Evolutionary conservation across 2,113 vertebrate species (phyloP).

Genomic region (Lycaon pictus): DNA sequence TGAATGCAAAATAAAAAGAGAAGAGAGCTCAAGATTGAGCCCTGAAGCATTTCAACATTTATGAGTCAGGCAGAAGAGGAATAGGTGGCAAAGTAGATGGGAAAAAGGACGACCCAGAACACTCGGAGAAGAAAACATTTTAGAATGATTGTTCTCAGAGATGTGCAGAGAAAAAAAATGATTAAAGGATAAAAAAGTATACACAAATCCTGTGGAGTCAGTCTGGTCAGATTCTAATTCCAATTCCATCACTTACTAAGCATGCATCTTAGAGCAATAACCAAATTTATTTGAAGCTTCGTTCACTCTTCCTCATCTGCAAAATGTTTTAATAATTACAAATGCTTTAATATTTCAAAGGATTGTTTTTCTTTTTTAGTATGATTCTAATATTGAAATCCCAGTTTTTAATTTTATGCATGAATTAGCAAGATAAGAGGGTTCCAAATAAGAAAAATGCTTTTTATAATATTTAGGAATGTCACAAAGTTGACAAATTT

Average conservation of each 20-base stretch:
- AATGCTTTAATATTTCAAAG: not conserved
- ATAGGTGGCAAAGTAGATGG: not conserved
- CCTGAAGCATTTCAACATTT: not conserved
- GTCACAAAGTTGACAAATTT: not conserved
- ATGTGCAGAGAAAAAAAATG: not conserved
- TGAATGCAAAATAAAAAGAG: not conserved
- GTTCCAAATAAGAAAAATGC: not conserved
- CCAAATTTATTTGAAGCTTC: not conserved
- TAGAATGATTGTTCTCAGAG: not conserved
- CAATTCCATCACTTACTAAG: not conserved
- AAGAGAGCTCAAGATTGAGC: not conserved
- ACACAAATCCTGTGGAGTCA: not conserved
- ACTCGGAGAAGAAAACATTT: not conserved
- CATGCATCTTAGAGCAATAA: not conserved
- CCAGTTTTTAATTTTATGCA: not conserved
- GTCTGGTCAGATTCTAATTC: not conserved
- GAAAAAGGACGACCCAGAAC: not conserved
- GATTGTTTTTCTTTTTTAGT: not conserved
- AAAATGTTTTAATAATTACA: not conserved
- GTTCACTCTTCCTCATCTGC: not conserved
- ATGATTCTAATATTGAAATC: not conserved
- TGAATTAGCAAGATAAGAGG: not conserved
- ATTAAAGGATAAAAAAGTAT: not conserved
- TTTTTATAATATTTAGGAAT: not conserved
- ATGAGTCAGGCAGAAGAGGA: not conserved